A percentile compares a stretch with the other conserved stretches of the same genome.
phyloP scores from a whole-genome alignment of 2,888 invertebrate genomes.

The Hetaerina titia region DNA sequence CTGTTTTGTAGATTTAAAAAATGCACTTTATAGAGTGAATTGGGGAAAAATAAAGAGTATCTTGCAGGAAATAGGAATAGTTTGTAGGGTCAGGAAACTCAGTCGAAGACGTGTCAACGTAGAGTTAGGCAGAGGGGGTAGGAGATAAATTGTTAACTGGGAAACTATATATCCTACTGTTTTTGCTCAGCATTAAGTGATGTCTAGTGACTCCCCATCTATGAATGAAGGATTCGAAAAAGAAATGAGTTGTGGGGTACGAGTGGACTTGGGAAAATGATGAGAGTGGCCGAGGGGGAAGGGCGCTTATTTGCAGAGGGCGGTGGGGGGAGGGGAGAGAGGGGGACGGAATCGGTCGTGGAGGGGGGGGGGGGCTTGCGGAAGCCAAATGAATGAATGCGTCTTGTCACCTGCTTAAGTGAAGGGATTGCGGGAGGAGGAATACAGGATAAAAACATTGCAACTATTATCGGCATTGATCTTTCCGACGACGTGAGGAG shows the following conservation, averaged over 20 bases:
- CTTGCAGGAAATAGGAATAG: no score
- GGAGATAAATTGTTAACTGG: not conserved
- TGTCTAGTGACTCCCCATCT: not conserved
- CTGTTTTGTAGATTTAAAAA: no score
- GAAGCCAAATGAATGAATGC: no score
- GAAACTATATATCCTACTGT: not conserved
- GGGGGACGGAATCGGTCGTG: not conserved
- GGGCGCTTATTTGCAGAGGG: not conserved
- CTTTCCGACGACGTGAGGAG: no score
- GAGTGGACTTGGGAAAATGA: not conserved
- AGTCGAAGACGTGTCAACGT: no score
- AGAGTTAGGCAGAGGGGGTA: no score
- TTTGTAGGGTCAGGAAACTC: no score
- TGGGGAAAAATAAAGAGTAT: no score
- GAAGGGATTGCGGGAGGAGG: not conserved
- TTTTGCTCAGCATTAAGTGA: not conserved
- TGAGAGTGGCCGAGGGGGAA: not conserved
- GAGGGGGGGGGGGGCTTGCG: no score
- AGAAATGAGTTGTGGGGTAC: not conserved
- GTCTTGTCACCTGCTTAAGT: not conserved
- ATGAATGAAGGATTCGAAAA: not conserved
- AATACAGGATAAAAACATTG: not conserved
- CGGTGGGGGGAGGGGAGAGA: not conserved
- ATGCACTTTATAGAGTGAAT: no score
- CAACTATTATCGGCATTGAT: no score